Evolutionary conservation across 2,797 vertebrate species (phyloP), one percentile per base, ranked within the genome.

Genomic region (Cossypha niveicapilla): DNA sequence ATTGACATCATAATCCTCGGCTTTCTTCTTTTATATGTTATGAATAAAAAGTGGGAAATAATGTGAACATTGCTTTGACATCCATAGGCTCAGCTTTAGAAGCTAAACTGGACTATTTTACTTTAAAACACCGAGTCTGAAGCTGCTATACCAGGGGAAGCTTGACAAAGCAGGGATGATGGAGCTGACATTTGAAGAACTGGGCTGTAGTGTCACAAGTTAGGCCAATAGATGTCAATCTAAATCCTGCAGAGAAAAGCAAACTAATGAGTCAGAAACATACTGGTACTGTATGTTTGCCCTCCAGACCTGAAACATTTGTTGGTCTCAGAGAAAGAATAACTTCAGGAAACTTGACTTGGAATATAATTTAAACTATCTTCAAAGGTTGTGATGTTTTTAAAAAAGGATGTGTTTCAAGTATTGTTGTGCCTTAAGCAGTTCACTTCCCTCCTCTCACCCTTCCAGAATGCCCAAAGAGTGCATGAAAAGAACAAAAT

Each of bases 181-280:
- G 50, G 53, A 93, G 84, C 87, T 96, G 95, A 94, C 93, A 92
- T 96, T 96, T 96, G 90, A 92, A 94, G 94, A 96, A 73, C 72
- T 67, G 76, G 61, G 77, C 65, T 0, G 7, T 42, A 73, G 51
- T 95, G 91, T 92, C 92, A 92, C 57, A 80, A 91, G 75, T 86
- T 88, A 96, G 86, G 94, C 84, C 93, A 96, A 93, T 90, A 96
- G 90, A 97, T 96, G 94, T 91, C 96, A 96, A 96, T 96, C 95
- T 96, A 92, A 94, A 95, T 94, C 94, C 92, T 94, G 57, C 0
- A 6, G 95, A 94, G 93, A 79, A 95, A 94, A 93, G 82, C 66
- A 92, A 95, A 90, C 74, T 95, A 96, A 95, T 84, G 76, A 96
- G 39, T 94, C 71, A 86, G 86, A 96, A 95, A 85, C 0, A 0